Evolutionary conservation across 2,113 vertebrate species (phyloP).

Genomic region (Actenoides lindsayi): DNA sequence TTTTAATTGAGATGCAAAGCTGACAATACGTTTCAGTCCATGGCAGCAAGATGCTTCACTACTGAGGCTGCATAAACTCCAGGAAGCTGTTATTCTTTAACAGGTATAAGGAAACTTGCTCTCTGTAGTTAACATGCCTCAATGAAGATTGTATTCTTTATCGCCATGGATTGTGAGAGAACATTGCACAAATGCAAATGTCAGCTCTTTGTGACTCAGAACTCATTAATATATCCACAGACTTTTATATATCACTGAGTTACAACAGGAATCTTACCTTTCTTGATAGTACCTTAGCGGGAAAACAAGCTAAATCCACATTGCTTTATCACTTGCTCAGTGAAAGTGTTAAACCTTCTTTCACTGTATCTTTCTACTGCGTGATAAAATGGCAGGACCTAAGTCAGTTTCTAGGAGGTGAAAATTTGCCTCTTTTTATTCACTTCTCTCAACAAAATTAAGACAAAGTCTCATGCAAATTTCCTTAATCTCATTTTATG

Average conservation of each 20-base stretch:
- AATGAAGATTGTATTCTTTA: not conserved
- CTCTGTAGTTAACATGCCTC: not conserved
- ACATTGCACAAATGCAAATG: slow-evolving; percentile 14
- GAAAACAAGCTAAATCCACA: not conserved
- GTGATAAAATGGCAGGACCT: not conserved
- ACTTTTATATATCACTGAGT: not conserved
- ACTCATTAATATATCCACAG: slow-evolving; percentile 8
- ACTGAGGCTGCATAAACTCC: not conserved
- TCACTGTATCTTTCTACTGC: not conserved
- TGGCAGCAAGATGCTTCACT: not conserved
- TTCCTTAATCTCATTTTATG: not conserved
- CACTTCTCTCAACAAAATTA: not conserved
- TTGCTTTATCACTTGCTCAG: not conserved
- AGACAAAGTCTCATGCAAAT: not conserved
- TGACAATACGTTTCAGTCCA: not conserved
- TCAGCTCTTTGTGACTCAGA: slow-evolving; percentile 17
- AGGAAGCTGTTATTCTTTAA: slow-evolving; percentile 20
- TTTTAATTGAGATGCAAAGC: not conserved
- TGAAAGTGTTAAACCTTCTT: not conserved
- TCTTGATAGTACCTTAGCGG: not conserved
- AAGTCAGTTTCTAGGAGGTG: not conserved
- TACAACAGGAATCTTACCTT: not conserved
- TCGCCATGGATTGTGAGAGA: not conserved
- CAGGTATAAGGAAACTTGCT: not conserved
- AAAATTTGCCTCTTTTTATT: not conserved